These are phyloP conservation scores for Spisula subtruncata DNA, from an alignment of 2,888 invertebrate species.

Conservation along the genomic window DNA sequence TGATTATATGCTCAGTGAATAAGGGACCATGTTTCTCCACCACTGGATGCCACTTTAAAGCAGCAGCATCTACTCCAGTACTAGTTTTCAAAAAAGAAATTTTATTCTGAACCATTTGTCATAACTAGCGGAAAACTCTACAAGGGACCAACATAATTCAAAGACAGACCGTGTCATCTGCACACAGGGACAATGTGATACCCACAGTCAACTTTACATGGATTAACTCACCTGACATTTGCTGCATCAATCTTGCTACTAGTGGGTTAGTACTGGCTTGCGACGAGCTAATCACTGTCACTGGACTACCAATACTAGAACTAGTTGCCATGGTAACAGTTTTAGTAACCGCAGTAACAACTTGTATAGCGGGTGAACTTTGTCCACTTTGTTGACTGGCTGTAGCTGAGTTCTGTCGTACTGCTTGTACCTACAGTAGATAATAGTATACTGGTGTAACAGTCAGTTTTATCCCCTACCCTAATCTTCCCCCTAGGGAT, in stretches of 20 bases:
- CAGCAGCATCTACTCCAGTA: too few species aligned
- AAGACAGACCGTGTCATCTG: too few species aligned
- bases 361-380: slow-evolving; percentile 54
- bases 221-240: slow-evolving; percentile 70
- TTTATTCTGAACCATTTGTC: too few species aligned
- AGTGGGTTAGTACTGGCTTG: slow-evolving; percentile 75
- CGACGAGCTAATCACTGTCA: slow-evolving; percentile 57
- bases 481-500: too few species aligned
- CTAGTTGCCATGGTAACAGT: slow-evolving; percentile 63
- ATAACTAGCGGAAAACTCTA: too few species aligned
- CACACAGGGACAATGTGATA: too few species aligned
- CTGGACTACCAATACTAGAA: slow-evolving; percentile 46
- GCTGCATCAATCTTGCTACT: slow-evolving; percentile 83
- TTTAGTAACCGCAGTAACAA: slow-evolving; percentile 62
- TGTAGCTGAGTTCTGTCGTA: slow-evolving; percentile 27
- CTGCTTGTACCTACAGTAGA: slow-evolving; percentile 12
- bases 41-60: too few species aligned
- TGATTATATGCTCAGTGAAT: too few species aligned
- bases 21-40: too few species aligned
- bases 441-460: neutral
- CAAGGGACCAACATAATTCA: too few species aligned
- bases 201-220: neutral
- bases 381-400: slow-evolving; percentile 50
- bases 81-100: too few species aligned
- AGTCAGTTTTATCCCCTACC: too few species aligned